These are phyloP conservation scores for Chrysotoxum bicinctum DNA, from an alignment of 2,888 invertebrate species.

Conservation along the genomic window DNA sequence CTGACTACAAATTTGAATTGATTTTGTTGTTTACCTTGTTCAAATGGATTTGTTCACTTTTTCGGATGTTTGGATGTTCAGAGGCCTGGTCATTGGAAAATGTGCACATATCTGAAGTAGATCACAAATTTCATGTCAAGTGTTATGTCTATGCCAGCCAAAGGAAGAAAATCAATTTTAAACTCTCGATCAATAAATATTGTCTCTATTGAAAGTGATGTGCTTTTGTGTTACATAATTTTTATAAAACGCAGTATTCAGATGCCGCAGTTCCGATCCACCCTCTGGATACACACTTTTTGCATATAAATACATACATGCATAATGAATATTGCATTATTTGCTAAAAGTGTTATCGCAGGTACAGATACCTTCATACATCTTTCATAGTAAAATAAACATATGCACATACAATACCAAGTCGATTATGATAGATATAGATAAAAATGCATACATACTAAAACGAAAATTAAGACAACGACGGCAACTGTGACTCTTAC, in stretches of 20 bases:
- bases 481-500: slow-evolving; percentile 10
- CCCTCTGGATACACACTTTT: background rate
- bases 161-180: too few species aligned
- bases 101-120: too few species aligned
- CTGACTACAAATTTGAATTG: too few species aligned
- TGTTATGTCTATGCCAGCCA: too few species aligned
- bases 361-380: background rate
- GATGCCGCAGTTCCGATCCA: background rate
- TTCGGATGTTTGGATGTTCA: too few species aligned
- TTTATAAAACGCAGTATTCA: background rate
- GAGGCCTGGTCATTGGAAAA: too few species aligned
- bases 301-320: background rate
- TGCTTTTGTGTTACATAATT: background rate
- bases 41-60: too few species aligned
- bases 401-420: background rate
- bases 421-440: background rate
- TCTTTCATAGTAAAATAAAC: background rate
- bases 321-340: slow-evolving; percentile 40
- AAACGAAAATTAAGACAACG: background rate
- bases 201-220: background rate
- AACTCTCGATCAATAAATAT: too few species aligned
- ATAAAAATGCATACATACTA: background rate
- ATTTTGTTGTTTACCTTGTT: too few species aligned
- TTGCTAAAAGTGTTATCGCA: slow-evolving; percentile 53
- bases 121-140: too few species aligned